Percentiles rank a stretch among this genome's conserved stretches.
Conservation (phyloP, 2,113 vertebrate genomes). For the Cheilinus undulatus region DNA sequence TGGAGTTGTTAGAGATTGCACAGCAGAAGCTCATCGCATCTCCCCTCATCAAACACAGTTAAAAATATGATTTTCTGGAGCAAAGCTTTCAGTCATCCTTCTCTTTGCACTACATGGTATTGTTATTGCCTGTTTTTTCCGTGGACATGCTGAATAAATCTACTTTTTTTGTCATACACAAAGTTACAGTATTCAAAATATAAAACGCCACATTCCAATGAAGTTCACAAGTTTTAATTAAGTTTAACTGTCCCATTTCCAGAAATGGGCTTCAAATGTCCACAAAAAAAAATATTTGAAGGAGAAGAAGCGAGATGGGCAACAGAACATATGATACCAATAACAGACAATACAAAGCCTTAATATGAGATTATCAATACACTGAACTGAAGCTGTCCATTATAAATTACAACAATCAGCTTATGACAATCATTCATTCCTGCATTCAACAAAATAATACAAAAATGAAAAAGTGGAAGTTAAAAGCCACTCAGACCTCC, state of each 20-base stretch:
- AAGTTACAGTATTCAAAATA: conserved; percentile 72
- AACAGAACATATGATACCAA: conserved; percentile 57
- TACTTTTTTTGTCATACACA: conserved; percentile 51
- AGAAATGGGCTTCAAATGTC: conserved; percentile 74
- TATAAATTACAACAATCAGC: conserved; percentile 69
- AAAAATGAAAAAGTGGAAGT: conserved; percentile 31
- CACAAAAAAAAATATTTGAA: conserved; percentile 59
- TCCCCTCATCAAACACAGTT: conserved; percentile 36
- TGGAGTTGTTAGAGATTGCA: conserved; percentile 50
- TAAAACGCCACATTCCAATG: conserved; percentile 78
- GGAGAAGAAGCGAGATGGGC: conserved; percentile 18
- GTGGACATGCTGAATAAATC: conserved; percentile 72
- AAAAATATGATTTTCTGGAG: conserved; percentile 31
- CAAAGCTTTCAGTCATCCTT: conserved; percentile 54
- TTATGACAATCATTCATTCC: conserved; percentile 58
- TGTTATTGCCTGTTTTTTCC: conserved; percentile 71
- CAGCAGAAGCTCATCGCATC: conserved; percentile 46
- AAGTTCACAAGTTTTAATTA: conserved; percentile 77
- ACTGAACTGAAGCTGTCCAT: conserved; percentile 60
- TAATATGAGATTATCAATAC: conserved; percentile 68
- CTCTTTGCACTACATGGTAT: conserved; percentile 35
- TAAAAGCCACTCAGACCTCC: conserved; percentile 40
- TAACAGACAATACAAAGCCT: conserved; percentile 69
- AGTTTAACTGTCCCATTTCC: conserved; percentile 75
- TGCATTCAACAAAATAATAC: conserved; percentile 52